These are phyloP conservation scores for Drosophila repleta DNA, from an alignment of 1,140 invertebrate genomes.

Conservation along the genomic window DNA sequence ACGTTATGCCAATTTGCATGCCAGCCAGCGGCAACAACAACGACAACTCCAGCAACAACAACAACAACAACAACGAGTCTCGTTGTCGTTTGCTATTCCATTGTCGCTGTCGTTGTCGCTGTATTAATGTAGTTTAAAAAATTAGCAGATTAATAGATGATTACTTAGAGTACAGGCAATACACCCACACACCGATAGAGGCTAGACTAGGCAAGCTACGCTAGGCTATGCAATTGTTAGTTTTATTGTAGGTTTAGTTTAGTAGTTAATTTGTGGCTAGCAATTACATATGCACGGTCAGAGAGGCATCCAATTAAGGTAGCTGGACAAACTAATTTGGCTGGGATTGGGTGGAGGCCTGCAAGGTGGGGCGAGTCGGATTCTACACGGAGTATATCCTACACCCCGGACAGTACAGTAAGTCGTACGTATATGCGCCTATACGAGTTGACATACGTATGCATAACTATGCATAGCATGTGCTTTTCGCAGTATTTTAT, in stretches of 20 bases:
- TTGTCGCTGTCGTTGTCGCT: neutral
- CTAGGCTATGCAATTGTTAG: slow-evolving; percentile 56
- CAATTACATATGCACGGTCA: slow-evolving; percentile 57
- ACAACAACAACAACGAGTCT: slow-evolving; percentile 8
- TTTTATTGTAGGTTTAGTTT: slow-evolving; percentile 25
- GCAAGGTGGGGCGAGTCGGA: neutral
- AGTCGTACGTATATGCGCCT: slow-evolving; percentile 50
- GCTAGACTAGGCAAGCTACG: slow-evolving; percentile 18
- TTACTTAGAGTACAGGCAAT: slow-evolving; percentile 42
- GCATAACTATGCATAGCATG: slow-evolving; percentile 52
- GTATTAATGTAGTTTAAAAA: slow-evolving; percentile 35
- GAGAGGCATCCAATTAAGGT: slow-evolving; percentile 44
- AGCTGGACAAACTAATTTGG: slow-evolving; percentile 56
- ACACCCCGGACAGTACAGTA: neutral
- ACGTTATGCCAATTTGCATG: slow-evolving; percentile 70
- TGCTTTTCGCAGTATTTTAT: slow-evolving; percentile 81
- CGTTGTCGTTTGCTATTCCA: neutral
- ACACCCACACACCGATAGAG: slow-evolving; percentile 36
- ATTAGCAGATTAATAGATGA: slow-evolving; percentile 38
- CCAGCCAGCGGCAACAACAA: slow-evolving; percentile 32
- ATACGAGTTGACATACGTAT: slow-evolving; percentile 45
- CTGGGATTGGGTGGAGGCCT: slow-evolving; percentile 20
- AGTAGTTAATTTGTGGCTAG: slow-evolving; percentile 28
- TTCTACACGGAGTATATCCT: no score
- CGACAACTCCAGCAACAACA: neutral